Base-by-base conservation (phyloP, 2,113 vertebrate species). In the Sisor rabdophorus region DNA sequence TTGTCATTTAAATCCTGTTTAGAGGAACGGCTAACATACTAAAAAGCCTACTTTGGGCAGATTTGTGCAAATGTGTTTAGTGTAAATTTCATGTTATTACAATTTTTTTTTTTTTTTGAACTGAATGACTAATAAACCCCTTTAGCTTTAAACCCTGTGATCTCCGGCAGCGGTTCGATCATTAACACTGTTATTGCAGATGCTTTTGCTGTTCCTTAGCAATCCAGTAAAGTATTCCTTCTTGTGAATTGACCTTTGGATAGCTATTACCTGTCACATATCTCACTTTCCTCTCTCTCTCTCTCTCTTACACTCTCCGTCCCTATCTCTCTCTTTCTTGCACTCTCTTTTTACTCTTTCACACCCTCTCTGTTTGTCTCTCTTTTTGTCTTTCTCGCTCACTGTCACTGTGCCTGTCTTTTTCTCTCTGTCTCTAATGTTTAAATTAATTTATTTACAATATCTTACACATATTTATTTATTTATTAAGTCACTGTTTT, bases 231-330 rank as follows among this genome's bases (percentile, higher is more conserved):
- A 20, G 26, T 28, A 5, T 71, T 61, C 50, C 71, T 47, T 11
- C 47, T 63, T 50, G 32, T 3, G 58, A 40, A 63, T 17, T 76
- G 79, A 85, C 79, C 81, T 82, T 82, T 82, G 81, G 74, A 79
- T 72, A n/a, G n/a, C n/a, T n/a, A n/a, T n/a, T n/a, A n/a, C n/a
- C n/a, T n/a, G n/a, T n/a, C n/a, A n/a, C n/a, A n/a, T n/a, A n/a
- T n/a, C n/a, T n/a, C n/a, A n/a, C n/a, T n/a, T n/a, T n/a, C n/a
- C n/a, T n/a, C n/a, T n/a, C n/a, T n/a, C n/a, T n/a, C n/a, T n/a
- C n/a, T n/a, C n/a, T n/a, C n/a, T n/a, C n/a, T n/a, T n/a, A n/a
- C n/a, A n/a, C n/a, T n/a, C n/a, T n/a, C n/a, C n/a, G n/a, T n/a
- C n/a, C n/a, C n/a, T n/a, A n/a, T n/a, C n/a, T n/a, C n/a, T n/a